Evolutionary conservation across 23 tunicate species (phyloP), one percentile per base, ranked within the genome.

Genomic region (Trididemnum nubilum): DNA sequence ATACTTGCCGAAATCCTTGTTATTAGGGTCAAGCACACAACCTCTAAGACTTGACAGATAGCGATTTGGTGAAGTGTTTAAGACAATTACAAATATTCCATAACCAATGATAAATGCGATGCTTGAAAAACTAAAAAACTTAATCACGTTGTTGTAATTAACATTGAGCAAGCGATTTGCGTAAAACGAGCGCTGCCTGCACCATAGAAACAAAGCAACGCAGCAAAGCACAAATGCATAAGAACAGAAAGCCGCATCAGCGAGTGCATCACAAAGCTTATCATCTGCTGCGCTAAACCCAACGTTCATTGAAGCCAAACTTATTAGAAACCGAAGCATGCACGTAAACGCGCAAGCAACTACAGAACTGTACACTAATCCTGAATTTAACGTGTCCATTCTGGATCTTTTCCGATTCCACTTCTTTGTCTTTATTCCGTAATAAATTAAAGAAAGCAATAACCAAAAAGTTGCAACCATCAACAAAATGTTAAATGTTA

Each of bases 101-200:
- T 12, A 22, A 35, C 61, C 81, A 0, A 73, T 36, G n/a, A 87
- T 35, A 27, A 81, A 37, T 3, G 37, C 39, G 32, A 88, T 73
- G 31, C 92, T 86, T 2, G 70, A 50, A 36, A 79, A 87, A 34
- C 92, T 82, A 50, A 82, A 37, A 26, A 64, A 63, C n/a, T 35
- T 51, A 0, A 82, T 52, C 22, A 31, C 0, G 12, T 36, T 65
- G 0, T 70, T 78, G 34, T 78, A 65, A 32, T 57, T 58, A 24
- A 63, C 85, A 44, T 76, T 81, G 78, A 88, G 44, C 51, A 77
- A 54, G 60, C 65, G 66, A 59, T 88, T 86, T 33, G 64, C 39
- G 59, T 82, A 88, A 32, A 88, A 69, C 21, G 78, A 49, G 26
- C 82, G 40, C 35, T 88, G 92, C 22, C 92, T 82, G 30, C 82